Percentiles rank a stretch among this genome's conserved stretches.
Conservation (phyloP, 1,140 invertebrate species). For the Homalodisca vitripennis region DNA sequence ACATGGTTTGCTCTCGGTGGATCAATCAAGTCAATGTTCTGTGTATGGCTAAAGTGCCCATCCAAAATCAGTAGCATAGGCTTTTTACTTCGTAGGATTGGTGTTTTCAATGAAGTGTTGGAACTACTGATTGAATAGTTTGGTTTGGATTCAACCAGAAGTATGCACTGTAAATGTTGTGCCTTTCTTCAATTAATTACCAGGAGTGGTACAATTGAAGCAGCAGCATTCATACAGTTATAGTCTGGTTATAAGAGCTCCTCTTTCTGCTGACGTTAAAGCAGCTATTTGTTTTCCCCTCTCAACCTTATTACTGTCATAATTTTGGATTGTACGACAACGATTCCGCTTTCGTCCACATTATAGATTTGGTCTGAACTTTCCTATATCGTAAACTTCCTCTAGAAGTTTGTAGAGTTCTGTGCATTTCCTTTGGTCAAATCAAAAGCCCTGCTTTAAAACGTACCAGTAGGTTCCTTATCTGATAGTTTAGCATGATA, state of each 20-base stretch:
- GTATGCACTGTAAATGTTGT: slow-evolving; percentile 41
- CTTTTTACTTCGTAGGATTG: slow-evolving; percentile 40
- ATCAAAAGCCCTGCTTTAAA: slow-evolving; percentile 42
- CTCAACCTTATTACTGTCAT: slow-evolving; percentile 42
- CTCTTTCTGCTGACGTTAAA: slow-evolving; percentile 45
- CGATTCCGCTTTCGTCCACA: slow-evolving; percentile 46
- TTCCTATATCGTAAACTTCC: slow-evolving; percentile 35
- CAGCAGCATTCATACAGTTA: slow-evolving; percentile 46
- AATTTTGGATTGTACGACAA: slow-evolving; percentile 40
- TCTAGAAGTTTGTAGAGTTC: slow-evolving; percentile 40
- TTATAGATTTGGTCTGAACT: slow-evolving; percentile 44
- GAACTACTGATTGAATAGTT: slow-evolving; percentile 37
- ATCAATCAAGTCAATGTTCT: slow-evolving; percentile 45
- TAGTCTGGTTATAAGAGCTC: slow-evolving; percentile 43
- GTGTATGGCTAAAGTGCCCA: slow-evolving; percentile 44
- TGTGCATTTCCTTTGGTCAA: slow-evolving; percentile 44
- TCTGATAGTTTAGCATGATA: slow-evolving; percentile 37
- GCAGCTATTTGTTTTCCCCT: slow-evolving; percentile 44
- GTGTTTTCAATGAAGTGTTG: slow-evolving; percentile 40
- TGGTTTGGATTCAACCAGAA: slow-evolving; percentile 48
- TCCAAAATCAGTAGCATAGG: slow-evolving; percentile 48
- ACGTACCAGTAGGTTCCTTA: slow-evolving; percentile 45
- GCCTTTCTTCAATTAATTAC: slow-evolving; percentile 49
- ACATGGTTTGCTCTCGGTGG: slow-evolving; percentile 40
- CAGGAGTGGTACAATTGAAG: slow-evolving; percentile 47